Base-by-base conservation (phyloP, 2,797 vertebrate genomes). In the Crenichthys baileyi region DNA sequence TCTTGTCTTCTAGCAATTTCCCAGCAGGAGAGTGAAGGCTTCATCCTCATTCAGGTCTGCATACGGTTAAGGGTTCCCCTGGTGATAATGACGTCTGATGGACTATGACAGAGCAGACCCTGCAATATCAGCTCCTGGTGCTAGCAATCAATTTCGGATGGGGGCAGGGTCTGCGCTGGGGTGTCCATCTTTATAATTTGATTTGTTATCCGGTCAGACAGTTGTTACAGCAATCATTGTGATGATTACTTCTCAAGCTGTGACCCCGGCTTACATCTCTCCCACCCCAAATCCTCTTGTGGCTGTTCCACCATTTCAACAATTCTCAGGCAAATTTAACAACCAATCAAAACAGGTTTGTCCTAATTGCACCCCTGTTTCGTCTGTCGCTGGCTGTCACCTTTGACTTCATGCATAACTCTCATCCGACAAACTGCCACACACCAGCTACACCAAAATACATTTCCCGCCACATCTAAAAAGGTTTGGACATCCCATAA, bases 181-280 rank as follows among this genome's bases (percentile, higher is more conserved):
- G 80, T 90, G 92, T 93, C 92, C 90, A 89, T 92, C 87, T 93
- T 91, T 84, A 88, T 94, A 93, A 94, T 95, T 94, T 93, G 91
- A 95, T 96, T 94, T 94, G 91, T 94, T 93, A 94, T 94, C 88
- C 90, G 83, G 82, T 93, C 55, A 68, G 92, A 91, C 89, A 90
- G 91, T 93, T 92, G 91, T 93, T 94, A 90, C 85, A 88, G 90
- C 92, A 92, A 91, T 93, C 92, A 92, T 88, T 84, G 87, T 83
- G 48, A 83, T 76, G 58, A 94, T 95, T 90, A 83, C 83, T 90
- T 79, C 67, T 79, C 78, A 70, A 80, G 80, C 81, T 83, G 16
- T n/a, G 72, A 91, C 85, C 87, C 87, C 55, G 7, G 78, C 31
- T 65, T 55, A 78, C 41, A 3, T 46, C 73, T 46, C 67, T 41